These are phyloP conservation scores for Xiphydria camelus DNA, from an alignment of 2,888 invertebrate species.

Conservation along the genomic window DNA sequence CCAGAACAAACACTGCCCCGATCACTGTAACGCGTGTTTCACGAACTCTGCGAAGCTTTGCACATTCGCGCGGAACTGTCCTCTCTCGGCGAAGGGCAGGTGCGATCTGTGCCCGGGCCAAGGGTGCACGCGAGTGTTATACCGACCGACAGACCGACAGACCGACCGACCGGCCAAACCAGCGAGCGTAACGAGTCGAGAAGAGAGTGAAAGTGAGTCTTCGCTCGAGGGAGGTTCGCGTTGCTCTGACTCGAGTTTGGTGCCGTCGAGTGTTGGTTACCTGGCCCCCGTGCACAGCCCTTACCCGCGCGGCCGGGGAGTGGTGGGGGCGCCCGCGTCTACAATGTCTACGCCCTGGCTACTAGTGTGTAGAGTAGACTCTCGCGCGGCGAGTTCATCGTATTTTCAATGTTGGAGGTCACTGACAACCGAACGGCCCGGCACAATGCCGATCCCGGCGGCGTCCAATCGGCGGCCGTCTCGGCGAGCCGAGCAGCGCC, in stretches of 20 bases:
- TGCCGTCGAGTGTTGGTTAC: constrained; percentile 50
- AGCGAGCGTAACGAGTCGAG: constrained; percentile 7
- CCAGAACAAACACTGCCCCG: too few relatives aligned
- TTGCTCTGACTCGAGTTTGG: constrained; percentile 55
- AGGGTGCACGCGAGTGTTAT: constrained; percentile 28
- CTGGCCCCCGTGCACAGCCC: constrained; percentile 50
- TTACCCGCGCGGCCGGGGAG: constrained; percentile 34
- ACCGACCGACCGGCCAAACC: constrained; percentile 10
- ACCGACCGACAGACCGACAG: constrained; percentile 17
- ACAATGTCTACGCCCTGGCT: constrained; percentile 62
- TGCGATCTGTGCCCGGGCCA: constrained; percentile 33
- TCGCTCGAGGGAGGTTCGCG: constrained; percentile 58
- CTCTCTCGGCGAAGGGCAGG: constrained; percentile 33
- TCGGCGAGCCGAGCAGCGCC: constrained; percentile 37
- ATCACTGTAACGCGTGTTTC: too few relatives aligned
- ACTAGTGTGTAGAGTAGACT: constrained; percentile 60
- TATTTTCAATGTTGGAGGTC: constrained; percentile 82
- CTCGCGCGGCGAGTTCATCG: constrained; percentile 69
- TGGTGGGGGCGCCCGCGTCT: constrained; percentile 35
- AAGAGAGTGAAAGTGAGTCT: constrained; percentile 57
- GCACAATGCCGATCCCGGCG: constrained; percentile 57
- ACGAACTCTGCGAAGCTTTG: too few relatives aligned
- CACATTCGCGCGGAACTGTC: too few relatives aligned
- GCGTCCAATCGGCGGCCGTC: constrained; percentile 45
- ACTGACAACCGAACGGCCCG: constrained; percentile 70